Percentiles rank a stretch among this genome's conserved stretches.
phyloP scores from a whole-genome alignment of 1,140 invertebrate genomes.

The Amyelois transitella region DNA sequence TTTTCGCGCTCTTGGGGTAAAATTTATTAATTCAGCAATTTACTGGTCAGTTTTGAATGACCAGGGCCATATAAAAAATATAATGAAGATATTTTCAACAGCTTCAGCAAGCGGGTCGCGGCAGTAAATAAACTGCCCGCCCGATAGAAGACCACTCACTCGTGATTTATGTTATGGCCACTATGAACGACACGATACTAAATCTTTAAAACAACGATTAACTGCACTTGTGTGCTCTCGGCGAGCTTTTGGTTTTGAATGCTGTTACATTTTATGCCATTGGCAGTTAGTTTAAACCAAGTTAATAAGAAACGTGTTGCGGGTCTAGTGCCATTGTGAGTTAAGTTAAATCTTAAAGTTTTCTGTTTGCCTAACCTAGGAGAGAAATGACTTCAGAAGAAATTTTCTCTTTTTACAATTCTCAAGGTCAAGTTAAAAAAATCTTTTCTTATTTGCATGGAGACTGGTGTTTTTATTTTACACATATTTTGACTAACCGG shows the following conservation, averaged over 20 bases:
- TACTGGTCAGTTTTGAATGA: not conserved
- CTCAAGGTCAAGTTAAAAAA: no score
- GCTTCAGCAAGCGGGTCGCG: conserved; percentile 15
- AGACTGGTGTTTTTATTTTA: no score
- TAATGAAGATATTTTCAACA: conserved; percentile 7
- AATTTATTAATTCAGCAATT: not conserved
- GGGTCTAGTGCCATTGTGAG: no score
- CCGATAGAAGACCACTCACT: conserved; percentile 18
- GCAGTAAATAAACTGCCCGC: conserved; percentile 20
- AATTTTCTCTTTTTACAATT: no score
- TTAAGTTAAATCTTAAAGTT: no score
- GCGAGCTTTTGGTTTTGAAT: not conserved
- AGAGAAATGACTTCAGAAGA: no score
- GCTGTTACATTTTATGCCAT: not conserved
- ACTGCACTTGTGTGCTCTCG: not conserved
- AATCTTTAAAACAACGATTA: conserved; percentile 15
- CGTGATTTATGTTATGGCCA: conserved; percentile 28
- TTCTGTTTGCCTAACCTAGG: no score
- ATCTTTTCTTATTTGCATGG: no score
- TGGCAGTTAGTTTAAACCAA: no score
- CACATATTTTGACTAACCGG: no score
- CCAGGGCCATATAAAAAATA: not conserved
- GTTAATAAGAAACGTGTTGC: no score
- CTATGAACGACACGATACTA: conserved; percentile 21
- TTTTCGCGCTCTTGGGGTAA: no score